Conservation (phyloP, 2,888 invertebrate species). For the Lepidonotus clava region DNA sequence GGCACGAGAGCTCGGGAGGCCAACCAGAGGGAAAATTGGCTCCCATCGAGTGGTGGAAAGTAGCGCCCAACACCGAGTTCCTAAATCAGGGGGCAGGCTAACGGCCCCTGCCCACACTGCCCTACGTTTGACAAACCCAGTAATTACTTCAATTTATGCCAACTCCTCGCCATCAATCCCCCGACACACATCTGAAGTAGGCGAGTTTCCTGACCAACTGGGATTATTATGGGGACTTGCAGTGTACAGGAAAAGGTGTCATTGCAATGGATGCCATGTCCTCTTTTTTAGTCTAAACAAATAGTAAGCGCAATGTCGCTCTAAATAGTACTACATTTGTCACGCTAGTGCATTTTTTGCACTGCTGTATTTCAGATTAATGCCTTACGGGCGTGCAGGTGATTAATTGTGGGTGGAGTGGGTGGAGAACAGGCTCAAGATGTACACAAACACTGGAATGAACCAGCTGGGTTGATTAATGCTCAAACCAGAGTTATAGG, state of each 20-base stretch:
- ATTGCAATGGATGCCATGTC: too few relatives aligned
- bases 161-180: background rate
- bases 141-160: slow-evolving; percentile 40
- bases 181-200: too few relatives aligned
- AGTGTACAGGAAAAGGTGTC: too few relatives aligned
- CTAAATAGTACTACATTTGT: too few relatives aligned
- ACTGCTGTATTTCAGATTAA: background rate
- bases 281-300: too few relatives aligned
- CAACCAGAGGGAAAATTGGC: background rate
- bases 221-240: too few relatives aligned
- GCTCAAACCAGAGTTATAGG: background rate
- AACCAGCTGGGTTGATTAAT: background rate
- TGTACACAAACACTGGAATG: slow-evolving; percentile 27
- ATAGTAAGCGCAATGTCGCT: too few relatives aligned
- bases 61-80: background rate
- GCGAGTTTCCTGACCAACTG: too few relatives aligned
- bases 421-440: slow-evolving; percentile 16
- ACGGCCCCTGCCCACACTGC: background rate
- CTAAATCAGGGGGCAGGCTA: background rate
- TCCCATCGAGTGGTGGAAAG: background rate
- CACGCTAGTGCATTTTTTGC: background rate
- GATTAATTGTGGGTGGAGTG: background rate
- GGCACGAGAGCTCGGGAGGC: background rate
- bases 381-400: background rate
- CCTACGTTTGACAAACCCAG: slow-evolving; percentile 13